Evolutionary conservation across 2,888 invertebrate genomes (phyloP).

Genomic region (Yponomeuta sedellus): DNA sequence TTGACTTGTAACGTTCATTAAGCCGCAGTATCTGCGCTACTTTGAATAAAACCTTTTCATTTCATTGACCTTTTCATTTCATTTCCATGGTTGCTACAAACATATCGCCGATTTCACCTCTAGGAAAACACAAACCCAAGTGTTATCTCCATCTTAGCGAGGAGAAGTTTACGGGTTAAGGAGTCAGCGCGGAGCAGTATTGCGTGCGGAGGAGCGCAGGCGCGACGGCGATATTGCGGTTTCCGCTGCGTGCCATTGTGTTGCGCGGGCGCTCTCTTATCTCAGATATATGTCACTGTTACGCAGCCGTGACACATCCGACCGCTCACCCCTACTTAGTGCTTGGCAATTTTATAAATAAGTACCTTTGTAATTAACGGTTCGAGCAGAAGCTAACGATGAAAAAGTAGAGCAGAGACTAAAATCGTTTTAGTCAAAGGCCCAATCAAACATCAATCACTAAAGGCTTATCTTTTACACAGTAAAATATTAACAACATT

Average conservation of each 20-base stretch:
- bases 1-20: no score
- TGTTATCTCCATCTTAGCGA: not conserved
- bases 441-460: no score
- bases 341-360: not conserved
- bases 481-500: no score
- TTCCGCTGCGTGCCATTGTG: conserved; percentile 51
- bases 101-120: no score
- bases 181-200: not conserved
- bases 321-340: conserved; percentile 13
- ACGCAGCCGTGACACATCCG: conserved; percentile 32
- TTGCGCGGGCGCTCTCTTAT: conserved; percentile 39
- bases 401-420: not conserved
- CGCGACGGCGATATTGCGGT: conserved; percentile 34
- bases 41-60: no score
- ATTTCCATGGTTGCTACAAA: no score
- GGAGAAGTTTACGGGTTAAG: not conserved
- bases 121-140: not conserved
- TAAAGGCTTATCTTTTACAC: no score
- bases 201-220: not conserved
- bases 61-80: no score
- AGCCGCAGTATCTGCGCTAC: no score
- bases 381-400: not conserved
- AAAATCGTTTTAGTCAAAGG: no score
- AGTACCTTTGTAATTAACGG: not conserved
- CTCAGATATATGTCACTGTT: conserved; percentile 54